Conservation (phyloP, 2,113 vertebrate genomes). For the Zosterops hypoxanthus region DNA sequence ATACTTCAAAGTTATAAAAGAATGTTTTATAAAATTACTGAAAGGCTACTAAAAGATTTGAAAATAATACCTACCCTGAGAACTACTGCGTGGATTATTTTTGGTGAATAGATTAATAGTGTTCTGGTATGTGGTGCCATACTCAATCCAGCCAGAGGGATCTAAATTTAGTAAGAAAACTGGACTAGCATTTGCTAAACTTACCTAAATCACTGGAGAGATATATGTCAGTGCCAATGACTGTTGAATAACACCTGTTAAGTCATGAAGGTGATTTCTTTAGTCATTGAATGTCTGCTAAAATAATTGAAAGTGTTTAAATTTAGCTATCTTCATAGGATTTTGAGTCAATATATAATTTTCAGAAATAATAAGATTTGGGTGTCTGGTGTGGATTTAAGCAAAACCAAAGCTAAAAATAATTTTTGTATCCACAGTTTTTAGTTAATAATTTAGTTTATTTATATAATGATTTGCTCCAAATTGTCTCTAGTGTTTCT, state of each 20-base stretch:
- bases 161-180: background rate
- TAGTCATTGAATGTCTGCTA: background rate
- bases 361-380: background rate
- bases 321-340: background rate
- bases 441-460: slow-evolving; percentile 10
- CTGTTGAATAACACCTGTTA: background rate
- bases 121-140: background rate
- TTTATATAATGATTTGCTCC: background rate
- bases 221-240: background rate
- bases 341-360: background rate
- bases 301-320: background rate
- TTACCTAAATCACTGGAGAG: background rate
- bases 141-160: background rate
- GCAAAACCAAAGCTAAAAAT: background rate
- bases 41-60: background rate
- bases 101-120: accelerated
- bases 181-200: background rate
- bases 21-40: background rate
- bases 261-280: background rate
- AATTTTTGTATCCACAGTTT: background rate
- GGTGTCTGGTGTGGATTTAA: background rate
- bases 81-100: background rate
- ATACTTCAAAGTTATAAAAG: background rate
- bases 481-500: background rate
- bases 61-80: background rate